These are phyloP conservation scores for Aurelia aurita DNA, from an alignment of 30 jellyfish, hydroid and myxozoan genomes.

Conservation along the genomic window DNA sequence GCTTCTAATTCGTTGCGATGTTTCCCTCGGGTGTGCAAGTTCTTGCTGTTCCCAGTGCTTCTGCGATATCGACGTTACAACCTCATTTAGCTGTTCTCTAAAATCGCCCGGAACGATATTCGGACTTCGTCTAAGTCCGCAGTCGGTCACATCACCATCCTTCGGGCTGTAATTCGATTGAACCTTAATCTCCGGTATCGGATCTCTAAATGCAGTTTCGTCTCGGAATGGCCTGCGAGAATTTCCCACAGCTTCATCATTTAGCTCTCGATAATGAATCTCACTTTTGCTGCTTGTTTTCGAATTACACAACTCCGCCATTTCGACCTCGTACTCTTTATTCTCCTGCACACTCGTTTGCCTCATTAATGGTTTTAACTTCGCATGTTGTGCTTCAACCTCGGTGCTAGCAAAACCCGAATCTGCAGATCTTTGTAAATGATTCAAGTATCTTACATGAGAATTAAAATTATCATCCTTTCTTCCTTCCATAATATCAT, in stretches of 20 bases:
- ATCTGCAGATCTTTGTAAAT: constrained; percentile 93
- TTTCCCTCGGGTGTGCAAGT: background rate
- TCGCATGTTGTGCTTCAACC: constrained; percentile 65
- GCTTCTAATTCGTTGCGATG: background rate
- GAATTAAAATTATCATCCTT: constrained; percentile 51
- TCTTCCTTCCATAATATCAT: constrained; percentile 48
- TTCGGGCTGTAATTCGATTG: constrained; percentile 55
- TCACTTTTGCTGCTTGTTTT: constrained; percentile 79
- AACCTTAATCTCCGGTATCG: constrained; percentile 76
- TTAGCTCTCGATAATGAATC: constrained; percentile 37
- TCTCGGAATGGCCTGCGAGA: constrained; percentile 30
- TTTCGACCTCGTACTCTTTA: constrained; percentile 57
- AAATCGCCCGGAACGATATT: constrained; percentile 15
- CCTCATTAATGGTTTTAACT: constrained; percentile 67
- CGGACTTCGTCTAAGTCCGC: background rate
- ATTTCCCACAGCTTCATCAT: constrained; percentile 14
- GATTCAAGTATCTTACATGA: constrained; percentile 57
- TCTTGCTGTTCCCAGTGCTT: constrained; percentile 33
- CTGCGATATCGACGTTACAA: constrained; percentile 26
- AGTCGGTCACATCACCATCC: constrained; percentile 3
- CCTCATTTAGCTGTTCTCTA: constrained; percentile 56
- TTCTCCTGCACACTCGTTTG: constrained; percentile 80
- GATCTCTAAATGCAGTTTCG: constrained; percentile 35
- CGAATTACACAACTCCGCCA: constrained; percentile 71
- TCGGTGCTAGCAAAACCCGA: constrained; percentile 99